Base-by-base conservation (phyloP, 1,140 invertebrate species). In the Caligus rogercresseyi region DNA sequence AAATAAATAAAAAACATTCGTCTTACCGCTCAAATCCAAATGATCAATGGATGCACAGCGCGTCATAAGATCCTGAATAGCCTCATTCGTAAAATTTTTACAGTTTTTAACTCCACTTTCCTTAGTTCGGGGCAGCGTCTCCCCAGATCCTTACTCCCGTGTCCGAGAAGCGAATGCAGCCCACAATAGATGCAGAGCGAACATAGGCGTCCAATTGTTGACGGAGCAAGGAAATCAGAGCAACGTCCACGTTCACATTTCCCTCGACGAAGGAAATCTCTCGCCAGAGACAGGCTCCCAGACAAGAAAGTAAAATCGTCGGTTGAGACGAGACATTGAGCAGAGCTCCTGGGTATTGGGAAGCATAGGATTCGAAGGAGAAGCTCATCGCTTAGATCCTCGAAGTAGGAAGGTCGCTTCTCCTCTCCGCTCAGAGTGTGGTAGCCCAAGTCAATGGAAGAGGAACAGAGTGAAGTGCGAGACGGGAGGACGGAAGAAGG, bases 251-350 rank as follows among this genome's bases (percentile, higher is more conserved):
- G 65, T 80, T 80, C 1, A 84, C 71, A 51, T 74, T 73, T 65
- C 81, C 81, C 26, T 81, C 81, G 26, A 78, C 75, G 23, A 86
- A 71, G 1, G 75, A 77, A 51, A 87, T 81, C 21, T 75, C 77
- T 62, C 80, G 78, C 87, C 86, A 90, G 1, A 90, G 74, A 76
- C 73, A 3, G 84, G 84, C 14, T 83, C 81, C 87, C 87, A 89
- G 15, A 83, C 85, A 19, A 91, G 78, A 53, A 81, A 76, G 71
- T 87, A 85, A 76, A 89, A 89, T 52, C 74, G 69, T 23, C 85
- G 74, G 68, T 86, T 91, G 0, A 91, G 87, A 13, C 85, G 77
- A 0, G 87, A 83, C 70, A 86, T 80, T 16, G 79, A 78, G 68
- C 86, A 87, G 25, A 90, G 72, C 64, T 89, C 84, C 62, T 81